A percentile compares a stretch with the other conserved stretches of the same genome.
phyloP scores from a whole-genome alignment of 2,888 invertebrate genomes.

The Athalia circularis region DNA sequence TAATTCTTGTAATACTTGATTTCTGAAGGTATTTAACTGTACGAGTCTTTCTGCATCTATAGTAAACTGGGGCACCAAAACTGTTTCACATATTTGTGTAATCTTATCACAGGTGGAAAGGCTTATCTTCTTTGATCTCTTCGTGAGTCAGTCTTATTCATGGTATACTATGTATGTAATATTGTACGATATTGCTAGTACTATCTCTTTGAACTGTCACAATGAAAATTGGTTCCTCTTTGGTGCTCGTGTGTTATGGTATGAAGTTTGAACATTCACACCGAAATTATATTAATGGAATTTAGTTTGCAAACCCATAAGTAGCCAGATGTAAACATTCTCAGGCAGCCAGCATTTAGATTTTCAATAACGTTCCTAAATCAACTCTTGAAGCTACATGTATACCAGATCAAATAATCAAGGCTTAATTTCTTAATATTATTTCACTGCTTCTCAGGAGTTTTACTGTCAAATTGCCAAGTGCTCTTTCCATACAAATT shows the following conservation, averaged over 20 bases:
- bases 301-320: no score
- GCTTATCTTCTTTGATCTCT: conserved; percentile 15
- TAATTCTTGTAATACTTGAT: no score
- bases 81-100: conserved; percentile 19
- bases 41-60: background rate
- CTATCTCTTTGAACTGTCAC: conserved; percentile 43
- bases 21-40: no score
- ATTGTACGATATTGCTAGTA: conserved; percentile 31
- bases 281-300: no score
- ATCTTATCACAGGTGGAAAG: conserved; percentile 30
- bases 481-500: conserved; percentile 77
- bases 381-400: no score
- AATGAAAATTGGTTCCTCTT: conserved; percentile 48
- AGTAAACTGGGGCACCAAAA: conserved; percentile 10
- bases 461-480: conserved; percentile 52
- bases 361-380: no score
- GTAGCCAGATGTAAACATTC: no score
- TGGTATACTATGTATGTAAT: conserved; percentile 11
- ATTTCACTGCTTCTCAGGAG: background rate
- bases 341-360: no score
- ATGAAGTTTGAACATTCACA: conserved; percentile 31
- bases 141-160: background rate
- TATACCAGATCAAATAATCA: background rate
- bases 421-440: background rate
- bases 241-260: conserved; percentile 47